Percentiles rank a stretch among this genome's conserved stretches.
These are phyloP conservation scores for Bambusicola thoracicus DNA, from an alignment of 2,113 vertebrate genomes.

Conservation along the genomic window DNA sequence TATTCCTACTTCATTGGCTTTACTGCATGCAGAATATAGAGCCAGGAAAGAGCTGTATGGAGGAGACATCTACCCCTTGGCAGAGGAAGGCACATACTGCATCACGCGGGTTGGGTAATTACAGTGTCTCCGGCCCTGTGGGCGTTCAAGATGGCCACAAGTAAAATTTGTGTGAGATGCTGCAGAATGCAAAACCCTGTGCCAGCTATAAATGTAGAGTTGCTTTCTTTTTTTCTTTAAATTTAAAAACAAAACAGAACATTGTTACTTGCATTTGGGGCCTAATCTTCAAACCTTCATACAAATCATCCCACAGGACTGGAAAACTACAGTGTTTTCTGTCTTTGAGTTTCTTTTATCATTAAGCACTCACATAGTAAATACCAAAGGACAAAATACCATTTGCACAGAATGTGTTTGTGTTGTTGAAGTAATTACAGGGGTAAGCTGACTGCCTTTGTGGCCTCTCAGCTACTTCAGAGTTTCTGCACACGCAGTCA, in stretches of 20 bases:
- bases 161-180: neutral
- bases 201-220: neutral
- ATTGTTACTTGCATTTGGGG: neutral
- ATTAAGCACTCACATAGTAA: neutral
- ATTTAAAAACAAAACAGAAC: neutral
- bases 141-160: conserved; percentile 44
- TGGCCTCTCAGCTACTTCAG: neutral
- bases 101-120: conserved; percentile 50
- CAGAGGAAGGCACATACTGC: neutral
- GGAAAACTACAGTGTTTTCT: neutral
- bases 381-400: conserved; percentile 7
- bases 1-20: neutral
- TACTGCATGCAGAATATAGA: neutral
- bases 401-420: neutral
- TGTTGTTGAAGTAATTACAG: conserved; percentile 21
- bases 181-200: neutral
- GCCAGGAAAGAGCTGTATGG: neutral
- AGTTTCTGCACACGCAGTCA: neutral
- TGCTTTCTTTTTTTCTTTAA: neutral
- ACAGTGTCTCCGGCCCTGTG: conserved; percentile 27
- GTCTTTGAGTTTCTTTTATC: neutral
- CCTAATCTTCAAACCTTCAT: neutral
- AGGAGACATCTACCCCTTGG: neutral
- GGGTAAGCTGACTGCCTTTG: neutral
- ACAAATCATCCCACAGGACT: neutral